A percentile compares a stretch with the other conserved stretches of the same genome.
Conservation (phyloP, 2,888 invertebrate species). For the Eupithecia centaureata region DNA sequence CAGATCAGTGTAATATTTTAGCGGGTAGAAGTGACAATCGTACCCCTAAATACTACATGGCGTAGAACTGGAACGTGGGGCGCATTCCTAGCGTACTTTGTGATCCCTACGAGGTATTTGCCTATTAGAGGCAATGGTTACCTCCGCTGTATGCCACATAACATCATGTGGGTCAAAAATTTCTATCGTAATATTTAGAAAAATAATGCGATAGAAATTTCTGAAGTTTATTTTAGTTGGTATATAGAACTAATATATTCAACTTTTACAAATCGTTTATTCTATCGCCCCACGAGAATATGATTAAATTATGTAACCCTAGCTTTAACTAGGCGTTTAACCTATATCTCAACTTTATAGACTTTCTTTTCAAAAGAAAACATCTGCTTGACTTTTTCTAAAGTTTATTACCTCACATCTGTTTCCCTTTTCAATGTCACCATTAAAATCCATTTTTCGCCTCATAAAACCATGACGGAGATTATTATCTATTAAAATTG, state of each 20-base stretch:
- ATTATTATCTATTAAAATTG: conserved; percentile 40
- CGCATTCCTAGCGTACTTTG: neutral
- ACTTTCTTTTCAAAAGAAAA: neutral
- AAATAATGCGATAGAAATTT: too few species aligned
- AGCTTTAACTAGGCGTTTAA: neutral
- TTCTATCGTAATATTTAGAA: too few species aligned
- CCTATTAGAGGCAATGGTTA: neutral
- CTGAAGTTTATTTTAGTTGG: too few species aligned
- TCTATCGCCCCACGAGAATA: neutral
- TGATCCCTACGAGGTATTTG: neutral
- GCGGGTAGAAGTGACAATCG: neutral
- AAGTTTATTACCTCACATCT: neutral
- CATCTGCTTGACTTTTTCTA: neutral
- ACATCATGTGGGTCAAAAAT: too few species aligned
- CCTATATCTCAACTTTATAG: neutral
- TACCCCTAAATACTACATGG: neutral
- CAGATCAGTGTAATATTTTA: neutral
- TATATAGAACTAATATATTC: too few species aligned
- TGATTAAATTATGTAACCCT: neutral
- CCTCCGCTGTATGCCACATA: neutral
- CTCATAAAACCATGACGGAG: conserved; percentile 27
- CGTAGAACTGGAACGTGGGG: neutral
- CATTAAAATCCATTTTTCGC: conserved; percentile 27
- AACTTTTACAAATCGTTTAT: neutral
- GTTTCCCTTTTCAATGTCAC: conserved; percentile 9